Evolutionary conservation across 2,888 invertebrate genomes (phyloP).

Genomic region (Amblyjoppa fuscipennis): DNA sequence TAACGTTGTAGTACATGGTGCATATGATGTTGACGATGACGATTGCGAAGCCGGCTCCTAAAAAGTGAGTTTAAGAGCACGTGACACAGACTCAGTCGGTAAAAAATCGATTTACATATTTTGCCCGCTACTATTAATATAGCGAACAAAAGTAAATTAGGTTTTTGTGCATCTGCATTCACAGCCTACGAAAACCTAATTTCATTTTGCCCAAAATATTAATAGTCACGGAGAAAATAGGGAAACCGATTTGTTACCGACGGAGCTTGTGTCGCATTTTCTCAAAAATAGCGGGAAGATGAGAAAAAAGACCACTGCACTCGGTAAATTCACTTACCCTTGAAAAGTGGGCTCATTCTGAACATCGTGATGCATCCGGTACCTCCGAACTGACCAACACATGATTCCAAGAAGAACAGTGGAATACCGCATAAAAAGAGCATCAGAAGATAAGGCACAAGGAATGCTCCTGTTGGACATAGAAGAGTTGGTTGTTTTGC

Average conservation of each 20-base stretch:
- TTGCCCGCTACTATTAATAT: no score
- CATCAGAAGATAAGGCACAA: constrained; percentile 94
- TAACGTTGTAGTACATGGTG: constrained; percentile 93
- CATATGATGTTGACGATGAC: constrained; percentile 93
- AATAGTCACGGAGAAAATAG: no score
- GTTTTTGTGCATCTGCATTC: no score
- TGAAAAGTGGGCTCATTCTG: constrained; percentile 93
- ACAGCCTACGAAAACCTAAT: no score
- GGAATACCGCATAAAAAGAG: constrained; percentile 94
- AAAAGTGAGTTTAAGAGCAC: constrained; percentile 69
- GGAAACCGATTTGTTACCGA: no score
- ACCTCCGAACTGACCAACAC: constrained; percentile 94
- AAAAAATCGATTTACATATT: not conserved
- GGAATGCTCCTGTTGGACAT: constrained; percentile 90
- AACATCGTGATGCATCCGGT: constrained; percentile 94
- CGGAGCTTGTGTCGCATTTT: no score
- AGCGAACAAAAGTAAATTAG: no score
- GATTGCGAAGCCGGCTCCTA: constrained; percentile 95
- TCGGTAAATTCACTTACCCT: constrained; percentile 87
- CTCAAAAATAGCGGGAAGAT: no score
- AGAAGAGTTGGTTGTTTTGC: not conserved
- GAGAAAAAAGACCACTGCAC: not conserved
- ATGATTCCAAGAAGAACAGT: constrained; percentile 94
- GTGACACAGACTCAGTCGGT: not conserved
- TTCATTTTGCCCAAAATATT: no score